Conservation (phyloP, 2,888 invertebrate species). For the Rhingia rostrata region DNA sequence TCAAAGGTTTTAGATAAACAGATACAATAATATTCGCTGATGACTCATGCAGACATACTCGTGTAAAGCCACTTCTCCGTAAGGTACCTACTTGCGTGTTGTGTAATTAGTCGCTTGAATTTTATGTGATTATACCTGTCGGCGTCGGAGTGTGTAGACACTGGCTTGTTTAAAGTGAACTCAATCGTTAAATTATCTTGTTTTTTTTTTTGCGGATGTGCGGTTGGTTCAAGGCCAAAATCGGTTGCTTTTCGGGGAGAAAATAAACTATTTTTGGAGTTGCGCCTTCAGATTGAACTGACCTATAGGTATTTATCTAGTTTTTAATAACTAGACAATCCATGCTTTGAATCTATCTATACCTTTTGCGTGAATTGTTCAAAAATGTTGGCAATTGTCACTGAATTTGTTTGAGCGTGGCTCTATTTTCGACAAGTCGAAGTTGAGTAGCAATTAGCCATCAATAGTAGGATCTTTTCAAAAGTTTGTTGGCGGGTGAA, state of each 20-base stretch:
- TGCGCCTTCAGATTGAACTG: too few species aligned
- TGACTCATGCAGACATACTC: conserved; percentile 46
- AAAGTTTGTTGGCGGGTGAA: too few species aligned
- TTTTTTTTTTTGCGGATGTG: conserved; percentile 24
- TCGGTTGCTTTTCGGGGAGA: conserved; percentile 12
- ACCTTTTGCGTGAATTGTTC: too few species aligned
- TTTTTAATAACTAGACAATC: too few species aligned
- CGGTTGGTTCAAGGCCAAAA: conserved; percentile 29
- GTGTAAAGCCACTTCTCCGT: conserved; percentile 21
- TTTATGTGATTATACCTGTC: conserved; percentile 58
- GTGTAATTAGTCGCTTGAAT: conserved; percentile 47
- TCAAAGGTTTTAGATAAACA: conserved; percentile 12
- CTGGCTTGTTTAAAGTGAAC: conserved; percentile 18
- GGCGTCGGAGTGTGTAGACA: conserved; percentile 21
- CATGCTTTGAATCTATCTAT: too few species aligned
- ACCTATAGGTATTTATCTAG: too few species aligned
- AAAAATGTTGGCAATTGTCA: too few species aligned
- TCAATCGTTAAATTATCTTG: conserved; percentile 38
- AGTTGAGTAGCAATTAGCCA: too few species aligned
- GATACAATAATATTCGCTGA: conserved; percentile 25
- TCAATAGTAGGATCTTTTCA: too few species aligned
- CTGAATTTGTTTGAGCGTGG: too few species aligned
- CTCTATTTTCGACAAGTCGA: too few species aligned
- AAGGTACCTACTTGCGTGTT: conserved; percentile 44
- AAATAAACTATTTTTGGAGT: not conserved